Conservation (phyloP, 1,140 invertebrate genomes). For the Orius insidiosus region DNA sequence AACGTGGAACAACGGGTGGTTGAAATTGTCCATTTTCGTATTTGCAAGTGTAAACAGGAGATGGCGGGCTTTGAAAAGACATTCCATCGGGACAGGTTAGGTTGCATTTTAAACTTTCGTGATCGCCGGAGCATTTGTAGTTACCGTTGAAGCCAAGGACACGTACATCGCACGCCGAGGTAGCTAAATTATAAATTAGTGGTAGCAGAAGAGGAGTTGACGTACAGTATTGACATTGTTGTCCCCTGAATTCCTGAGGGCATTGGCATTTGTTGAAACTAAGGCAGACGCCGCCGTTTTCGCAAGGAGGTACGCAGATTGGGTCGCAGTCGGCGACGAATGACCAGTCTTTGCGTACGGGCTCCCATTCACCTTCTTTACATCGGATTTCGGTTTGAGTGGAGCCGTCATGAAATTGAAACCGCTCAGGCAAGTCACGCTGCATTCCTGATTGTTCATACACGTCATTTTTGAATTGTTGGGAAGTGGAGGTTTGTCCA, state of each 20-base stretch:
- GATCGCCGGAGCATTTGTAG: slow-evolving; percentile 45
- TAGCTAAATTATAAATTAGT: slow-evolving; percentile 27
- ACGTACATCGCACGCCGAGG: slow-evolving; percentile 35
- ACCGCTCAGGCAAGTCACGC: slow-evolving; percentile 37
- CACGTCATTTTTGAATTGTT: slow-evolving; percentile 44
- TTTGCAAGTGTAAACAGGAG: slow-evolving; percentile 43
- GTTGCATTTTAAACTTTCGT: slow-evolving; percentile 38
- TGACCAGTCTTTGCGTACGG: slow-evolving; percentile 35
- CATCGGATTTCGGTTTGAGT: slow-evolving; percentile 40
- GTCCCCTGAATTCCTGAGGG: slow-evolving; percentile 46
- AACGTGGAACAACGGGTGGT: slow-evolving; percentile 54
- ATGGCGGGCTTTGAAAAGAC: slow-evolving; percentile 28
- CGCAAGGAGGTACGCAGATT: slow-evolving; percentile 50
- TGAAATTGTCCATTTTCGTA: slow-evolving; percentile 47
- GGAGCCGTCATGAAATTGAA: slow-evolving; percentile 46
- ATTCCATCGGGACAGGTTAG: slow-evolving; percentile 46
- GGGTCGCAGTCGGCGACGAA: slow-evolving; percentile 45
- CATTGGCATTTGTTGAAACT: slow-evolving; percentile 58
- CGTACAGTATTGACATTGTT: slow-evolving; percentile 61
- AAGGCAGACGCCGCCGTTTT: slow-evolving; percentile 59
- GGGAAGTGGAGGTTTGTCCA: slow-evolving; percentile 41
- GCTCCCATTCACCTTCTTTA: slow-evolving; percentile 42
- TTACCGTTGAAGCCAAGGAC: slow-evolving; percentile 55
- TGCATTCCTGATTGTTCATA: slow-evolving; percentile 46
- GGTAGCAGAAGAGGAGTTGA: slow-evolving; percentile 15